Base-by-base conservation (phyloP, 2,113 vertebrate species). In the Sylvilagus bachmani region DNA sequence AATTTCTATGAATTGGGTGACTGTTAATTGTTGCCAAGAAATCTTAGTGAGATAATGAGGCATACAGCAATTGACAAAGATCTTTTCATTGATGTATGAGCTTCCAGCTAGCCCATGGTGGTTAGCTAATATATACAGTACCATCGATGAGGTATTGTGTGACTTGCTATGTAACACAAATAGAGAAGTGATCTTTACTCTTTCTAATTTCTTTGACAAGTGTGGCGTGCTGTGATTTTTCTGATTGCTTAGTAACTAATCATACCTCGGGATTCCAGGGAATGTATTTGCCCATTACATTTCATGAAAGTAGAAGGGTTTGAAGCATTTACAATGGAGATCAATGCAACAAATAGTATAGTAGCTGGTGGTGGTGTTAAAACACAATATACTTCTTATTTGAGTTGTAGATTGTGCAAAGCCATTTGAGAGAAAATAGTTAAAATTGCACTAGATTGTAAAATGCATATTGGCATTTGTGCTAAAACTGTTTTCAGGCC, bases 1-100 rank as follows among this genome's bases (percentile, higher is more conserved):
- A 94, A 94, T 98, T 98, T 97, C 97, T 98, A 38, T 97, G 97
- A 98, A 98, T 98, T 97, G 98, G 94, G 95, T 97, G 97, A 97
- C 97, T 98, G 96, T 98, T 98, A 98, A 98, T 98, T 98, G 98
- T 98, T 98, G 97, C 98, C 96, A 98, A 97, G 98, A 98, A 98
- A 97, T 96, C 98, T 98, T 96, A 96, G 97, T 97, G 81, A 98
- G 97, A 98, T 98, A 98, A 98, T 97, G 98, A 98, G 95, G 95
- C 80, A 94, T 95, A 96, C 96, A 98, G 98, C 97, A 98, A 97
- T 97, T 98, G 98, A 86, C 96, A 97, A 97, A 97, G 94, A 98
- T 98, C 96, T 96, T 98, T 98, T 96, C 97, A 97, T 97, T 98
- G 97, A 98, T 98, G 96, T 96, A 90, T 62, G 94, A 91, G 96